Evolutionary conservation across 2,797 vertebrate genomes (phyloP), one percentile per base, ranked within the genome.

Genomic region (Typhlichthys eigenmanni): DNA sequence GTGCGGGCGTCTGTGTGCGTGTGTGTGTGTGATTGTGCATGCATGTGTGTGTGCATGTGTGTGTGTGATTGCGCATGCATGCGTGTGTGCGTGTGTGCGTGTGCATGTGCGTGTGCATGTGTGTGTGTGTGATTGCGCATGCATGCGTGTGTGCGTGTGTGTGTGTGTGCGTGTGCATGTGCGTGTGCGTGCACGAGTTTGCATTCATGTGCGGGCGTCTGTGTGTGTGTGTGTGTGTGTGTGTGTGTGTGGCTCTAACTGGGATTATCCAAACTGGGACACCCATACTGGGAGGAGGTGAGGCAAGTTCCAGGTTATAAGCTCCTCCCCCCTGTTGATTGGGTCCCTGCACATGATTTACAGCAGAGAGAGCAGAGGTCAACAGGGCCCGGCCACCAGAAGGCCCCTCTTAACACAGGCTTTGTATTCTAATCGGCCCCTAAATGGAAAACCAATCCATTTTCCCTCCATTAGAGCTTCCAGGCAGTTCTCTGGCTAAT

Each of bases 381-480:
- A 0, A 60, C 78, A 69, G 78, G 70, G 47, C 13, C 32, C 3
- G 24, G 62, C 64, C 69, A 75, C 64, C 57, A 29, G 64, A 81
- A 50, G 75, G 76, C 80, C 75, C 68, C 84, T 80, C 68, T 81
- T 85, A 85, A 81, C 83, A 68, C 76, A 64, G 55, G 70, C 79
- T 84, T 69, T 79, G 78, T 84, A 68, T 81, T 70, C 61, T 79
- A 75, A 78, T 75, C 82, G 78, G 84, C 80, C 71, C 71, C 75
- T 55, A 66, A 75, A 84, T 69, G 69, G 69, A 80, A 76, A 75
- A 73, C 67, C 78, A 50, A 85, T 84, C 81, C 71, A 80, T 88
- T 87, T 83, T 74, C 74, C 78, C 60, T 86, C 84, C 83, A 87
- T 88, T 88, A 89, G 57, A n/a, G n/a, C 12, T 17, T 50, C 58